Evolutionary conservation across 2,113 vertebrate species (phyloP).

Genomic region (Progne subis): DNA sequence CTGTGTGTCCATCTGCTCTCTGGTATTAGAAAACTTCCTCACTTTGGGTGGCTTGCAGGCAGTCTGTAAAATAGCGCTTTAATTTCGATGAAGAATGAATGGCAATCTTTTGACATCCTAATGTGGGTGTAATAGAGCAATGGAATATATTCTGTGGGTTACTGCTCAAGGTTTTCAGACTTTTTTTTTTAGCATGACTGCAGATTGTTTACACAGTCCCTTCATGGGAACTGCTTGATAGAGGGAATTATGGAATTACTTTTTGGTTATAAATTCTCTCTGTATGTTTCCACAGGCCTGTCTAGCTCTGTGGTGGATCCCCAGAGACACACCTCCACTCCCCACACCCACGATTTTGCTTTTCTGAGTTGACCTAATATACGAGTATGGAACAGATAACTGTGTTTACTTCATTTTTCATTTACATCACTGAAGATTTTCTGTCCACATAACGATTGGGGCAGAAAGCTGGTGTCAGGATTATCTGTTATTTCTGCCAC

Average conservation of each 20-base stretch:
- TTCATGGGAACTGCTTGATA: not conserved
- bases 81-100: not conserved
- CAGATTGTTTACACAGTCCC: not conserved
- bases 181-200: not conserved
- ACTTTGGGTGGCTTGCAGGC: not conserved
- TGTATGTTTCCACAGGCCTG: not conserved
- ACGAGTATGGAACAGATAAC: not conserved
- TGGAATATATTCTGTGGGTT: not conserved
- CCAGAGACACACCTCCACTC: not conserved
- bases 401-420: not conserved
- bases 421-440: conserved; percentile 37
- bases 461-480: conserved; percentile 33
- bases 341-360: not conserved
- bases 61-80: not conserved
- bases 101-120: not conserved
- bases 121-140: not conserved
- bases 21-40: not conserved
- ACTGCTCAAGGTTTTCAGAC: not conserved
- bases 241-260: not conserved
- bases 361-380: not conserved
- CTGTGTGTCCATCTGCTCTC: not conserved
- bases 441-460: not conserved
- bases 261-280: not conserved
- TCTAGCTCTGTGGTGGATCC: not conserved
- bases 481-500: conserved; percentile 52